Evolutionary conservation across 1,140 invertebrate species (phyloP), one percentile per base, ranked within the genome.

Genomic region (Pristionchus pacificus): DNA sequence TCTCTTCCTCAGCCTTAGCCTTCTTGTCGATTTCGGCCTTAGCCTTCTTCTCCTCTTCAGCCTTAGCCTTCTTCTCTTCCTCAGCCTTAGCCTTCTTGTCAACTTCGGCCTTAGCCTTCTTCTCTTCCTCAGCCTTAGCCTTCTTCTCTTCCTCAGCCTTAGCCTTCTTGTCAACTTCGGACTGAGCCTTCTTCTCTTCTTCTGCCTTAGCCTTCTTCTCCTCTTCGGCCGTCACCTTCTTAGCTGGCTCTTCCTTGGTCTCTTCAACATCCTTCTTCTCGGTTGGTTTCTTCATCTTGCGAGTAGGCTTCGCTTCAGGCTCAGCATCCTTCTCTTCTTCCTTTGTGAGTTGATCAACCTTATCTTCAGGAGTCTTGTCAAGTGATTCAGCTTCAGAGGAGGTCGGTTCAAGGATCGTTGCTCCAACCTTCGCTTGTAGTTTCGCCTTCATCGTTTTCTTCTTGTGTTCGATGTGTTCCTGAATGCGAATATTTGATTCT

Each of bases 171-270:
- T 13, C 38, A 27, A 27, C 38, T 29, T 58, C 38, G n/a, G 31
- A 65, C 10, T 24, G 14, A 24, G 59, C 27, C 60, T 69, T 57
- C 33, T n/a, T 33, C 63, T 65, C 31, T 13, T 24, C 63, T 2
- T 67, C 70, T 55, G 61, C 65, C 27, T 70, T 25, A 28, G 69
- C 70, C 55, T 33, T 38, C 3, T 29, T 25, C 70, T 72, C 49
- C 55, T 65, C 13, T 27, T 73, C 70, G 25, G 15, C 19, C 38
- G 27, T 69, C 19, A 66, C 71, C n/a, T 10, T 10, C 71, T 49
- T 19, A 15, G 70, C 27, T 57, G 24, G 15, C 68, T 74, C 33
- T 24, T 30, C 24, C 25, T n/a, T 65, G 25, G 33, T 31, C 25
- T 74, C 61, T 32, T 55, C 60, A 28, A 55, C 32, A 15, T 19